Base-by-base conservation (phyloP, 37 sponge, comb jelly and placozoan species). In the Dysidea cf. avara region DNA sequence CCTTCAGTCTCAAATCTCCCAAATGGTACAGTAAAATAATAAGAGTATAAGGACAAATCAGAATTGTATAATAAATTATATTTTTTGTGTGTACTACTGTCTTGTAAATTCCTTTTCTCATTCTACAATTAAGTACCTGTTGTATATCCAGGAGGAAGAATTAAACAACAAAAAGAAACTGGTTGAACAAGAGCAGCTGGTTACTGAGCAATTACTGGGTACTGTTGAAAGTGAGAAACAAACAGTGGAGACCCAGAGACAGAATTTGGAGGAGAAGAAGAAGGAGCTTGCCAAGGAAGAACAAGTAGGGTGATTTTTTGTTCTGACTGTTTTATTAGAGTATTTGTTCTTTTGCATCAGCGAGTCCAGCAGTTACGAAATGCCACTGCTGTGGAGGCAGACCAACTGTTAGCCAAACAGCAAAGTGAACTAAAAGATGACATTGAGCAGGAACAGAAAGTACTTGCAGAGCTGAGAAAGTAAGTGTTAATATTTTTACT, bases 401-500 rank as follows among this genome's bases (percentile, higher is more conserved):
- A 61, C 0, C 43, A 61, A 18, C 54, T 79, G 49, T 0, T 69
- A 28, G 26, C 36, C 1, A 18, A 59, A 21, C 70, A 71, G 21
- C 39, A 71, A 47, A 36, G 29, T 37, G 73, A 81, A 36, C 57
- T 72, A 46, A 62, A 26, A 29, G 58, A 48, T 1, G 12, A 43
- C 56, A 63, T 81, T 50, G 62, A 57, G 2, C 61, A 71, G 25
- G 72, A 70, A 36, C 71, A 53, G 40, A 50, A 72, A 24, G 24
- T 30, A n/a, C 53, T 81, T 18, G 57, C 20, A 48, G 54, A 39
- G 39, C 17, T 81, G n/a, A 50, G 62, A 53, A 81, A 22, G 81
- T 81, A 52, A 30, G 65, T 69, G 1, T 9, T 1, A n/a, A 13
- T 5, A 31, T 60, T 11, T 1, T 60, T 1, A 24, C 3, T 24